Conservation (phyloP, 2,797 vertebrate species). For the Melanotaenia pygmaea region DNA sequence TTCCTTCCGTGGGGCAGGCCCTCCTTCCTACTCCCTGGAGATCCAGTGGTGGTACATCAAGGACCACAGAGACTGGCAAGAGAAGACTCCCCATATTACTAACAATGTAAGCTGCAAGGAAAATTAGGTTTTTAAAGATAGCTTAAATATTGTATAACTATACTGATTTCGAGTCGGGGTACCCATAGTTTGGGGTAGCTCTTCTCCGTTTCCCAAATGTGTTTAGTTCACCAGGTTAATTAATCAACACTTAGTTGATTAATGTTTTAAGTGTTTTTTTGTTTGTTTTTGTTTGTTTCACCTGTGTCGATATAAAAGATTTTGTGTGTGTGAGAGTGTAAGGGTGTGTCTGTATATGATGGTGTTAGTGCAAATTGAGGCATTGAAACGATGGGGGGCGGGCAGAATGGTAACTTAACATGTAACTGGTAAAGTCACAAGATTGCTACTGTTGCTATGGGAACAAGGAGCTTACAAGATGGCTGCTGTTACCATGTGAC, state of each 20-base stretch:
- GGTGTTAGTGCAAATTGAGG: too few relatives aligned
- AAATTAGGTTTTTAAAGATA: not conserved
- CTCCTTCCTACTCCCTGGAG: slow-evolving; percentile 93
- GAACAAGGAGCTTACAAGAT: too few relatives aligned
- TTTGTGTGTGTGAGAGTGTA: too few relatives aligned
- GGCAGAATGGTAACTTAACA: too few relatives aligned
- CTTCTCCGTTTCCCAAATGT: too few relatives aligned
- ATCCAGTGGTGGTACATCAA: slow-evolving; percentile 99
- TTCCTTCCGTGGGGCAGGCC: slow-evolving; percentile 92
- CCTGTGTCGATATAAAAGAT: too few relatives aligned
- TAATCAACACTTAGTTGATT: not conserved
- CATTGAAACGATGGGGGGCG: too few relatives aligned
- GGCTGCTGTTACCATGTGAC: too few relatives aligned
- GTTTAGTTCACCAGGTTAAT: not conserved
- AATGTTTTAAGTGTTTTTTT: not conserved
- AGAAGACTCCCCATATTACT: slow-evolving; percentile 84
- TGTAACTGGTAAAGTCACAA: too few relatives aligned
- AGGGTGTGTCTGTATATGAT: too few relatives aligned
- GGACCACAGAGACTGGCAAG: slow-evolving; percentile 84
- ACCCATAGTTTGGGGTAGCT: not conserved
- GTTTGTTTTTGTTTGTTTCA: too few relatives aligned
- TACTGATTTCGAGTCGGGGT: not conserved
- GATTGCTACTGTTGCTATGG: too few relatives aligned
- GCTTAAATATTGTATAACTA: not conserved
- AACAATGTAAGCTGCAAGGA: slow-evolving; percentile 81